Evolutionary conservation across 2,888 invertebrate species (phyloP), one percentile per base, ranked within the genome.

Genomic region (Neoitamus cyanurus): DNA sequence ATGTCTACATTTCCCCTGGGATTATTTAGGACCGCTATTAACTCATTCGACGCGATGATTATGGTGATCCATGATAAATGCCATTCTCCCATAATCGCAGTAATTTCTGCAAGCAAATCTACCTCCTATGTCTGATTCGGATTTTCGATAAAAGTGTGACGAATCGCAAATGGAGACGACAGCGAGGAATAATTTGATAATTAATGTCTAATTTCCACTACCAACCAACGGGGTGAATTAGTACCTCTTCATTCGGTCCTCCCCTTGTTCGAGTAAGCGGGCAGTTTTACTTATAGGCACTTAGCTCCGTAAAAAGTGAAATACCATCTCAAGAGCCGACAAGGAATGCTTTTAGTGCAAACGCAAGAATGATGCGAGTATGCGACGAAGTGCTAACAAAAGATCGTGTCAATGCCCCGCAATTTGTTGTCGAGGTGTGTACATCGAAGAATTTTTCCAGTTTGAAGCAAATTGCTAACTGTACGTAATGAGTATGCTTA

Each of bases 381-480:
- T 25, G 20, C 77, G 28, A 58, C 58, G 31, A 58, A 80, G 68
- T 80, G 80, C 31, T 80, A 80, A 80, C 80, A 80, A 80, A 80
- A 80, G 30, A 34, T 31, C 11, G 34, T 58, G 80, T 80, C 80
- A 80, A 80, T 58, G 80, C 34, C 80, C 42, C 34, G 58, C 48
- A 37, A 20, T 75, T 80, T 20, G 20, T 42, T 34, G 7, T 13
- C 25, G 1, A 15, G 30, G 15, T 15, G 78, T 34, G 75, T 75
- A 72, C 75, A 37, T 15, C 3, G 34, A 34, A 13, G 80, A 80
- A 48, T 58, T 80, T 31, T 80, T 48, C 58, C 31, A 58, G 80
- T 80, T 80, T 80, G 58, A 30, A 80, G 58, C 80, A 80, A 48
- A 31, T 80, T 58, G 80, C 15, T 80, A 80, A 80, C 80, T 58